Conservation (phyloP, 1,140 invertebrate species). For the Nephila pilipes region DNA sequence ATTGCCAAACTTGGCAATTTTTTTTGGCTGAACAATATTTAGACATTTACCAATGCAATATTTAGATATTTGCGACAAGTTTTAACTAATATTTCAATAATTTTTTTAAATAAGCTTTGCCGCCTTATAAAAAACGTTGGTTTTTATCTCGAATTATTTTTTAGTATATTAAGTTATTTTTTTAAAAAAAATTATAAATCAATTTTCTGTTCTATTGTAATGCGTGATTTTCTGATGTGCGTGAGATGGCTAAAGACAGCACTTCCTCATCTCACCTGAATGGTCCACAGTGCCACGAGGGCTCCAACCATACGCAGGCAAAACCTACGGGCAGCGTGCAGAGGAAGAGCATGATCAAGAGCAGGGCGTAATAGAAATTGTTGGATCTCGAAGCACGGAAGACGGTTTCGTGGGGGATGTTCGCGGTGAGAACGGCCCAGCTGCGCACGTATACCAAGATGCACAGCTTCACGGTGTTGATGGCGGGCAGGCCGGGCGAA, state of each 20-base stretch:
- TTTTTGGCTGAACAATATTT: no score
- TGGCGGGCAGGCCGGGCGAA: conserved; percentile 92
- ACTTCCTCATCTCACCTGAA: conserved; percentile 85
- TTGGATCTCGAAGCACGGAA: conserved; percentile 94
- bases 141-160: no score
- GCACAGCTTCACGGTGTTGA: conserved; percentile 95
- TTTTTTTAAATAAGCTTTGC: no score
- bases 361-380: conserved; percentile 96
- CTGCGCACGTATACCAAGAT: conserved; percentile 96
- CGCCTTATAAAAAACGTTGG: no score
- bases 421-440: conserved; percentile 97
- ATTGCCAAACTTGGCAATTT: no score
- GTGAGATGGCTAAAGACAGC: neutral
- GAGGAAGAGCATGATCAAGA: conserved; percentile 97
- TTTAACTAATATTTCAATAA: no score
- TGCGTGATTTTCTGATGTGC: no score
- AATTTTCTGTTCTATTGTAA: no score
- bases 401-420: conserved; percentile 96
- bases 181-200: no score
- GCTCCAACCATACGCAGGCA: conserved; percentile 94
- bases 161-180: no score
- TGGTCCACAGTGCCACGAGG: conserved; percentile 97
- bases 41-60: no score
- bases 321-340: conserved; percentile 97
- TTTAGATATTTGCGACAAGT: no score